A percentile compares a stretch with the other conserved stretches of the same genome.
These are phyloP conservation scores for Microtus oregoni DNA, from an alignment of 2,113 vertebrate genomes.

Conservation along the genomic window DNA sequence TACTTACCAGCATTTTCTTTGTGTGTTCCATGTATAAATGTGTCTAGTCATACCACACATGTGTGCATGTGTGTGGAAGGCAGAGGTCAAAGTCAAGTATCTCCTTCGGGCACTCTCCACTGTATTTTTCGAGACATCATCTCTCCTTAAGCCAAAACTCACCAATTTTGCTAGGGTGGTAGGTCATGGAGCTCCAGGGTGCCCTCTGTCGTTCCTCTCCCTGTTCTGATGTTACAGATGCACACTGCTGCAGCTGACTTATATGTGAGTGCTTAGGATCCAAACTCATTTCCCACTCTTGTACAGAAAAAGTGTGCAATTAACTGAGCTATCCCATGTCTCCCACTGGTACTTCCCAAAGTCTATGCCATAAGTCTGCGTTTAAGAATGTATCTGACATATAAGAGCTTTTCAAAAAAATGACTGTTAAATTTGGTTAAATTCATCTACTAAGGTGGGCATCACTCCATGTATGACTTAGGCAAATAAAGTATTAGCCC, in stretches of 20 bases:
- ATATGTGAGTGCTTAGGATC: not conserved
- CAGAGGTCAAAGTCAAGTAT: not conserved
- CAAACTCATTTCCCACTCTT: not conserved
- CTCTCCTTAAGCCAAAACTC: not conserved
- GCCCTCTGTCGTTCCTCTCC: not conserved
- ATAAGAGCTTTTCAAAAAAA: conserved; percentile 2
- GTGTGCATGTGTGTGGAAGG: not conserved
- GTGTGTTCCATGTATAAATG: not conserved
- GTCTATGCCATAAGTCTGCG: not conserved
- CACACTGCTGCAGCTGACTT: not conserved
- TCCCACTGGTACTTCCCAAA: not conserved
- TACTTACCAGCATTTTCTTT: not conserved
- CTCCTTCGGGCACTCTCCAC: too few relatives aligned
- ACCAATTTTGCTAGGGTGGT: not conserved
- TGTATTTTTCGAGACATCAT: not conserved
- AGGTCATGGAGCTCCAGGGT: not conserved
- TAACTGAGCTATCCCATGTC: not conserved
- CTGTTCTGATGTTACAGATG: not conserved
- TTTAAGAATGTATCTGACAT: not conserved
- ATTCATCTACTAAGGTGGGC: not conserved
- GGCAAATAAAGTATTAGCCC: not conserved
- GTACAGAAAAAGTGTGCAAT: not conserved
- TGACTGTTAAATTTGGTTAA: conserved; percentile 19
- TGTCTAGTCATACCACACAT: not conserved
- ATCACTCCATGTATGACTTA: not conserved